Base-by-base conservation (phyloP, 2,888 invertebrate genomes). In the Axea sp. region DNA sequence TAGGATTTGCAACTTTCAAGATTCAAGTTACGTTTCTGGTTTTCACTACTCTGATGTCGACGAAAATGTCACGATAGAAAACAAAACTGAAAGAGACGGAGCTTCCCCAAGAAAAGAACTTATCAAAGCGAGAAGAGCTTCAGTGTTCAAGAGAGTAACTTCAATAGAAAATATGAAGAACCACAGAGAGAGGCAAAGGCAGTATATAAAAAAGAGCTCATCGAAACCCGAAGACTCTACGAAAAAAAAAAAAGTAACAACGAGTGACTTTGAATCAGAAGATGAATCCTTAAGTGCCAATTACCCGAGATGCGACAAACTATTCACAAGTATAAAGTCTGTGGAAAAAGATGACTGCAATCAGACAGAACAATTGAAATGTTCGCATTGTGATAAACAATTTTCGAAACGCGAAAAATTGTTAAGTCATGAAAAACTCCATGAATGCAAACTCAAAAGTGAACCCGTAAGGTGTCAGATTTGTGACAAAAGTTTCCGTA, bases 111-210 rank as follows among this genome's bases (percentile, higher is more conserved):
- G 76, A 24, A 78, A 43, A 8, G 81, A 83, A 30, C 35, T 59
- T 4, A 72, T 69, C 15, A 76, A 80, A 55, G 75, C 82, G 0
- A 77, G 81, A 31, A 78, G 80, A 62, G 57, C 79, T 14, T 72
- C 79, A 0, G 73, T 80, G 65, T 85, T 84, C 9, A 83, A 83
- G 17, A 75, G 81, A 55, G 77, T 83, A 7, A 85, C 85, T 0
- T 84, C 84, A 0, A 83, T 84, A 67, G 82, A 84, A 59, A 83
- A 80, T 69, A 77, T 84, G 35, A 82, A 75, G 41, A 83, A 79
- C 65, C 62, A 80, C 28, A 85, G 82, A 62, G 83, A 84, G 57
- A 75, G 80, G 8, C 85, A 85, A 47, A 79, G 84, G 3, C 78
- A 80, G 22, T 83, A 81, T 12, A 81, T 84, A 7, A 85, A 84